Conservation (phyloP, 2,797 vertebrate species). For the Zalophus californianus region DNA sequence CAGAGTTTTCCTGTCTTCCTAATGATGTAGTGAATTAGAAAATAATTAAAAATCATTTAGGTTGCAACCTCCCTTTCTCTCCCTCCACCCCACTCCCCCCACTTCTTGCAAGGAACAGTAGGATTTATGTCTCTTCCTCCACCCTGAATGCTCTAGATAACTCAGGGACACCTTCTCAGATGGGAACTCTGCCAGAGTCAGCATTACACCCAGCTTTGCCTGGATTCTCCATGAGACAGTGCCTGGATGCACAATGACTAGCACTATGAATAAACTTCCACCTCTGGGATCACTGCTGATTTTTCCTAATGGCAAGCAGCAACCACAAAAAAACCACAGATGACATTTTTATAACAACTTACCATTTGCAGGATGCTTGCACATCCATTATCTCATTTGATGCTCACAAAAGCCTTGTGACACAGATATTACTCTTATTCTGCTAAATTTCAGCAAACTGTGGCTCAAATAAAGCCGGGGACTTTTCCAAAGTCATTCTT, state of each 20-base stretch:
- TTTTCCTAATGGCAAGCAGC: conserved; percentile 10
- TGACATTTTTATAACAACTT: conserved; percentile 6
- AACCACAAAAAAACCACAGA: not conserved
- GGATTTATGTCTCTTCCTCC: conserved; percentile 63
- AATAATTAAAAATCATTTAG: conserved; percentile 89
- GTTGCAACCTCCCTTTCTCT: conserved; percentile 78
- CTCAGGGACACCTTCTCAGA: not conserved
- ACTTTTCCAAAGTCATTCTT: conserved; percentile 43
- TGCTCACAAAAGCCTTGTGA: conserved; percentile 27
- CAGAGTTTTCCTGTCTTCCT: conserved; percentile 84
- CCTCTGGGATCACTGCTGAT: not conserved
- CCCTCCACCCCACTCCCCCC: not conserved
- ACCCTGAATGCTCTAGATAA: not conserved
- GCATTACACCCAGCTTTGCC: not conserved
- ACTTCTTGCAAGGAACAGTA: not conserved
- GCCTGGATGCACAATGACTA: not conserved
- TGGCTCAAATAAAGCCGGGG: not conserved
- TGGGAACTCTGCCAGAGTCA: conserved; percentile 48
- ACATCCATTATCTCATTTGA: not conserved
- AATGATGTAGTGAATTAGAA: conserved; percentile 87
- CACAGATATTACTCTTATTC: not conserved
- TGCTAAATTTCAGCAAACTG: not conserved
- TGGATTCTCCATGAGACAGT: not conserved
- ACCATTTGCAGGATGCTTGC: conserved; percentile 27
- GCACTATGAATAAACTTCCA: not conserved